These are phyloP conservation scores for Equus przewalskii DNA, from an alignment of 2,113 vertebrate species.

Conservation along the genomic window DNA sequence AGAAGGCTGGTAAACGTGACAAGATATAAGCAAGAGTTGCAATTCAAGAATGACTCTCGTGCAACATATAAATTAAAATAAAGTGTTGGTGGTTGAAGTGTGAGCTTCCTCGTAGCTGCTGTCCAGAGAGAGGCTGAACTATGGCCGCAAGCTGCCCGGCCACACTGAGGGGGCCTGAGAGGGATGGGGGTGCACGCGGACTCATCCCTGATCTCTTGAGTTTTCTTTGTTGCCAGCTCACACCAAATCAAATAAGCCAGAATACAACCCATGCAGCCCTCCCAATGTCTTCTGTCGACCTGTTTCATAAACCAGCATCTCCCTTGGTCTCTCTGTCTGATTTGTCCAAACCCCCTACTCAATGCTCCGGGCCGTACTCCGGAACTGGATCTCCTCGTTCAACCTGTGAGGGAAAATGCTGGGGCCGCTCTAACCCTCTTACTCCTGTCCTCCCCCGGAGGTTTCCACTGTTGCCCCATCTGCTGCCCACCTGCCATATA, in stretches of 20 bases:
- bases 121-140: background rate
- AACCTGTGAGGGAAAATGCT: background rate
- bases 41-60: background rate
- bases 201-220: no score
- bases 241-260: background rate
- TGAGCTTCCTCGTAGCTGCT: background rate
- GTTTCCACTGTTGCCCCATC: background rate
- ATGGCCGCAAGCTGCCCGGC: background rate
- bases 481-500: background rate
- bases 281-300: background rate
- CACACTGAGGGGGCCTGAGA: fast-evolving
- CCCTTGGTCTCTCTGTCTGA: background rate
- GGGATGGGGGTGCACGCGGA: fast-evolving
- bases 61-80: background rate
- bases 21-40: background rate
- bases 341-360: background rate
- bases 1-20: background rate
- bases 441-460: background rate
- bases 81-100: background rate
- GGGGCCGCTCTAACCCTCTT: background rate
- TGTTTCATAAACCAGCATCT: background rate
- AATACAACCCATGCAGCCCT: background rate
- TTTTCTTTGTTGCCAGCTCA: background rate
- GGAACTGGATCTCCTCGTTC: background rate
- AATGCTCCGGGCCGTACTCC: background rate